A percentile compares a stretch with the other conserved stretches of the same genome.
Conservation (phyloP, 2,113 vertebrate genomes). For the Cinclus cinclus region DNA sequence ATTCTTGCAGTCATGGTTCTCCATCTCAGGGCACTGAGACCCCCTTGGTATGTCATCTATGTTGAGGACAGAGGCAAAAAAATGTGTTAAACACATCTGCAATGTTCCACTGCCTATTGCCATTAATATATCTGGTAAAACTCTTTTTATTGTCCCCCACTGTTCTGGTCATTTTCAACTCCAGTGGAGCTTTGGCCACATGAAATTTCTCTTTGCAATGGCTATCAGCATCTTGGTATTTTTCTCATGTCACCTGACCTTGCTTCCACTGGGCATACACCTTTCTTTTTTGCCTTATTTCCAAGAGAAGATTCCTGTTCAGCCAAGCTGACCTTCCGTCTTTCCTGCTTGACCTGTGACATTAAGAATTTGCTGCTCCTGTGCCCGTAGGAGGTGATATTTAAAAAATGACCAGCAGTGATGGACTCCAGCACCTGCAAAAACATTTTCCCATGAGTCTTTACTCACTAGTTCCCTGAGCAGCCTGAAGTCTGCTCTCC, state of each 20-base stretch:
- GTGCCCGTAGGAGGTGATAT: background rate
- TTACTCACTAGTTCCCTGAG: background rate
- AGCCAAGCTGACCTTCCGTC: rapidly evolving
- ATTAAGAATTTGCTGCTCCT: background rate
- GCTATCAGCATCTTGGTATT: background rate
- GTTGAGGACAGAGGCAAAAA: background rate
- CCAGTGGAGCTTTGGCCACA: background rate
- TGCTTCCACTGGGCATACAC: background rate
- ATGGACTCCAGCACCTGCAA: background rate
- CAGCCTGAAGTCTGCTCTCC: background rate
- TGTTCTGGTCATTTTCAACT: background rate
- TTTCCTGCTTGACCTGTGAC: background rate
- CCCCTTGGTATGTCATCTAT: background rate
- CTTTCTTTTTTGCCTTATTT: background rate
- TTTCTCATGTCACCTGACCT: background rate
- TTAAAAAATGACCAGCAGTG: background rate
- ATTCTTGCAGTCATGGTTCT: background rate
- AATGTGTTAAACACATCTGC: background rate
- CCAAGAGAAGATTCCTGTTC: background rate
- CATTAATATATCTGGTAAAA: background rate
- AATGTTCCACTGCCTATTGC: background rate
- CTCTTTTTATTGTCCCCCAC: background rate
- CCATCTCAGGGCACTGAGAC: background rate
- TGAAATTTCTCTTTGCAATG: background rate
- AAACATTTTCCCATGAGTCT: background rate